Evolutionary conservation across 2,888 invertebrate genomes (phyloP), one percentile per base, ranked within the genome.

Genomic region (Polia nebulosa): DNA sequence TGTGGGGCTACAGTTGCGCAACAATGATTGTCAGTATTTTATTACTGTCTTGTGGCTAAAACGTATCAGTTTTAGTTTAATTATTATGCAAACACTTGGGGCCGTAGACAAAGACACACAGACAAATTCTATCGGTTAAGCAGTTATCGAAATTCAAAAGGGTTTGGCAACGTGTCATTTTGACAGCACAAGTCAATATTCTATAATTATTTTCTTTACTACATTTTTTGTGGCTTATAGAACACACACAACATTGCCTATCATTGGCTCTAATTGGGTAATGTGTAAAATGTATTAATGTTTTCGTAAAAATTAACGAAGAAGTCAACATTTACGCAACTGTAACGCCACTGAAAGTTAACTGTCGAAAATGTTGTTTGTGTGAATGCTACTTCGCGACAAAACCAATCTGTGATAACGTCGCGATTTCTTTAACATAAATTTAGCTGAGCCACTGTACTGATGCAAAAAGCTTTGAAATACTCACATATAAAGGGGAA

Each of bases 361-460:
- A 15, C 27, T 57, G 34, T 73, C 27, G 41, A 72, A 53, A 63
- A 56, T 13, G 5, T 74, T 59, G n/a, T 25, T 47, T 44, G 17
- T 44, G 17, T 53, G 36, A 64, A 49, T 44, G 32, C 1, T 65
- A 32, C 17, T n/a, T n/a, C 8, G 71, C 66, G 74, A 73, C 57
- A 27, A 32, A 45, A 66, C 45, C 27, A 73, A 73, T 45, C 15
- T 57, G 71, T 72, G 66, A 52, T 73, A 66, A 25, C 11, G 66
- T 73, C 52, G 66, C 45, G 27, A 27, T 52, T 52, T 64, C 11
- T 56, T 45, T 39, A 34, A 11, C 22, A 36, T 32, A 3, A 51
- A 11, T 65, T 65, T 73, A 32, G 22, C 22, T 17, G 15, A 17
- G 25, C 20, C 56, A 27, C 39, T 45, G 27, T 66, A 72, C 45